Conservation (phyloP, 1,140 invertebrate species). For the Neodiprion pinetum region DNA sequence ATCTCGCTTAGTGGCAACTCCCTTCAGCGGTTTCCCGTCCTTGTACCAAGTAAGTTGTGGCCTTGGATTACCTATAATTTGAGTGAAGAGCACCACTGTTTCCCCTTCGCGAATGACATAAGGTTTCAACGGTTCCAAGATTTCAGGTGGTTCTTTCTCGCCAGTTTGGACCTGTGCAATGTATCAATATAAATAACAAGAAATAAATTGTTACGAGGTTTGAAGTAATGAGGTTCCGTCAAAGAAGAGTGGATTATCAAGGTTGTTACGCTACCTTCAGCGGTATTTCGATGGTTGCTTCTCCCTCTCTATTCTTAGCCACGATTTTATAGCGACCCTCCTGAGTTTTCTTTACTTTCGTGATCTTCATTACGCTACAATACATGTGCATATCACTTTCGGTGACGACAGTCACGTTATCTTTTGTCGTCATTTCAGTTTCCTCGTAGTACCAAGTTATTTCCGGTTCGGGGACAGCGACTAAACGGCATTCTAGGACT, state of each 20-base stretch:
- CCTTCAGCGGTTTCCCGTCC: slow-evolving; percentile 73
- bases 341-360: slow-evolving; percentile 77
- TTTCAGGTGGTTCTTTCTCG: slow-evolving; percentile 78
- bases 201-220: slow-evolving; percentile 9
- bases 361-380: slow-evolving; percentile 80
- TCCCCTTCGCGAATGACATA: slow-evolving; percentile 80
- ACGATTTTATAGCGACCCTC: slow-evolving; percentile 89
- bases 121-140: slow-evolving; percentile 79
- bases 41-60: slow-evolving; percentile 83
- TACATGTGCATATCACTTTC: slow-evolving; percentile 92
- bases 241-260: background rate
- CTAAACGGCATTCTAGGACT: slow-evolving; percentile 82
- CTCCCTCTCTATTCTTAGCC: slow-evolving; percentile 89
- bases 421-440: slow-evolving; percentile 70
- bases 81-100: slow-evolving; percentile 75
- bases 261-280: slow-evolving; percentile 69
- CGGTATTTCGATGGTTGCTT: slow-evolving; percentile 81
- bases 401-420: slow-evolving; percentile 74
- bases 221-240: slow-evolving; percentile 9
- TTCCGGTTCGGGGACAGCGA: slow-evolving; percentile 90
- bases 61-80: slow-evolving; percentile 81
- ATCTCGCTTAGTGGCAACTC: slow-evolving; percentile 66
- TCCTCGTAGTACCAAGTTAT: slow-evolving; percentile 84
- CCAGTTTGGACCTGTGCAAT: slow-evolving; percentile 67
- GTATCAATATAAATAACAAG: slow-evolving; percentile 17